Evolutionary conservation across 2,113 vertebrate species (phyloP).

Genomic region (Fulmarus glacialis): DNA sequence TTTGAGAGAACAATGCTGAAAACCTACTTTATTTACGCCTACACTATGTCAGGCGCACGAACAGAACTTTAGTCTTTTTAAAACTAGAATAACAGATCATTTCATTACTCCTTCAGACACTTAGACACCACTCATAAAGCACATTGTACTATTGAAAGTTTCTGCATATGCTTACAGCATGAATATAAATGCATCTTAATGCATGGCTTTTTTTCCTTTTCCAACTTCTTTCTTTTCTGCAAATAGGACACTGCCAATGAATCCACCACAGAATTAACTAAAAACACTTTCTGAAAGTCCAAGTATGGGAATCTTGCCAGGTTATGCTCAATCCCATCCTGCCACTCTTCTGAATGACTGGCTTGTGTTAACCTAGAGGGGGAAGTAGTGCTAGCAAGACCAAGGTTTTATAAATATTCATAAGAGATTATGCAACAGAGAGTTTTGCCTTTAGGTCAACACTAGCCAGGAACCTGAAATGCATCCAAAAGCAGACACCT

Average conservation of each 20-base stretch:
- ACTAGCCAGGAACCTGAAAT: neutral
- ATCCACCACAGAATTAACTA: neutral
- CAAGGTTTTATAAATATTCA: neutral
- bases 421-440: neutral
- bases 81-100: slow-evolving; percentile 62
- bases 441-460: neutral
- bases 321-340: neutral
- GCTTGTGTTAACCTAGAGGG: neutral
- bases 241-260: neutral
- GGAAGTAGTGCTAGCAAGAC: neutral
- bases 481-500: neutral
- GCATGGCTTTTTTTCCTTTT: neutral
- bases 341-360: neutral
- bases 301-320: neutral
- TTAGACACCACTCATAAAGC: slow-evolving; percentile 59
- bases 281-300: neutral
- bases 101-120: slow-evolving; percentile 66
- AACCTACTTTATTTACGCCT: slow-evolving; percentile 62
- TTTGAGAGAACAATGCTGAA: slow-evolving; percentile 65
- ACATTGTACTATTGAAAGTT: slow-evolving; percentile 37
- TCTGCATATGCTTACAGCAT: slow-evolving; percentile 24
- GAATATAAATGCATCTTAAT: slow-evolving; percentile 41
- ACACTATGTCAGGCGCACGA: slow-evolving; percentile 49
- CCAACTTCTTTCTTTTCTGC: neutral
- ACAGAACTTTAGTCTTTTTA: slow-evolving; percentile 60